Percentiles rank a stretch among this genome's conserved stretches.
phyloP scores from a whole-genome alignment of 1,140 invertebrate species.

The Camponotus vicinus region DNA sequence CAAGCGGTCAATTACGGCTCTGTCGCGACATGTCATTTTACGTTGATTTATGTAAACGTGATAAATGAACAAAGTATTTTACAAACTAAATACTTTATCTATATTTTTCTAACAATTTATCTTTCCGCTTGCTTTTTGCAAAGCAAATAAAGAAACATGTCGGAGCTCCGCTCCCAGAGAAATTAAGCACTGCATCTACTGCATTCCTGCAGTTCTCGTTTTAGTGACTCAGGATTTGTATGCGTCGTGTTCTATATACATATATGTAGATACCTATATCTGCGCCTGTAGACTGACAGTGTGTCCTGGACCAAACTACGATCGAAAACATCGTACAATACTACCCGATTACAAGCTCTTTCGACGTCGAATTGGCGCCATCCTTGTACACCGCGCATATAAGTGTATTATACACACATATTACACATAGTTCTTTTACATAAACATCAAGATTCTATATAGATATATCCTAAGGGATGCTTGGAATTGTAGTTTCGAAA shows the following conservation, averaged over 20 bases:
- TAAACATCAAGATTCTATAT: not conserved
- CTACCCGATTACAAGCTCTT: slow-evolving; percentile 74
- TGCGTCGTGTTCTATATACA: not conserved
- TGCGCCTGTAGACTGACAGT: not conserved
- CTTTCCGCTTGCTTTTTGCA: not conserved
- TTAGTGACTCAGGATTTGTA: not conserved
- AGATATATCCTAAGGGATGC: not conserved
- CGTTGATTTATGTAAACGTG: too few species aligned
- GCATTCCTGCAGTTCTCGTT: slow-evolving; percentile 43
- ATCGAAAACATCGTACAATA: slow-evolving; percentile 69
- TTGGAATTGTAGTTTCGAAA: slow-evolving; percentile 1
- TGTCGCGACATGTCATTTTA: too few species aligned
- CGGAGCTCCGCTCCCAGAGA: not conserved
- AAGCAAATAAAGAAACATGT: not conserved
- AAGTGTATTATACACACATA: not conserved
- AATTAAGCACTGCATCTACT: slow-evolving; percentile 32
- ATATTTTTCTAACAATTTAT: not conserved
- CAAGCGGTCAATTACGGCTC: too few species aligned
- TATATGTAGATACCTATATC: slow-evolving; percentile 1
- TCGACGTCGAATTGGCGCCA: slow-evolving; percentile 81
- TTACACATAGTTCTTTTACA: not conserved
- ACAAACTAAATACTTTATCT: not conserved
- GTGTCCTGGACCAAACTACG: slow-evolving; percentile 37
- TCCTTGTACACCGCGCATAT: slow-evolving; percentile 58
- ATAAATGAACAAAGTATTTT: slow-evolving; percentile 7